Percentiles rank a stretch among this genome's conserved stretches.
phyloP scores from a whole-genome alignment of 2,888 invertebrate genomes.

The Xylophagus ater region DNA sequence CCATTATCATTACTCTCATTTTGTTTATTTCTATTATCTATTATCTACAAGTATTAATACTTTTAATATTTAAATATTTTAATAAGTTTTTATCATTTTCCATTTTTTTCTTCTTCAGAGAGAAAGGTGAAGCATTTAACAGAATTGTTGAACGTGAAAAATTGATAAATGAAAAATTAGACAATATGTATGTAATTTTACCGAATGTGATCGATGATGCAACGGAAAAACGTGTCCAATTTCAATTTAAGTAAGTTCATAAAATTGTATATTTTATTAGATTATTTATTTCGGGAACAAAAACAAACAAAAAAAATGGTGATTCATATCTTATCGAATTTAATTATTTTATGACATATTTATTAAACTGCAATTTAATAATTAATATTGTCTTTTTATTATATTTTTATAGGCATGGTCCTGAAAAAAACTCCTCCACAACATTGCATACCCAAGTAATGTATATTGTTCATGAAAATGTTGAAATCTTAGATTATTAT shows the following conservation, averaged over 20 bases:
- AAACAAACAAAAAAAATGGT: too few relatives aligned
- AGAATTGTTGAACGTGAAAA: conserved; percentile 27
- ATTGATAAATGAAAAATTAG: conserved; percentile 26
- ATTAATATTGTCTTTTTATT: conserved; percentile 4
- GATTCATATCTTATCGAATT: too few relatives aligned
- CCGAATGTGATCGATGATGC: conserved; percentile 60
- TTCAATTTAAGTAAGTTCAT: conserved; percentile 36
- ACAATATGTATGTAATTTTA: conserved; percentile 48
- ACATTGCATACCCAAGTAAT: conserved; percentile 52
- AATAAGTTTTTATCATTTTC: conserved; percentile 1
- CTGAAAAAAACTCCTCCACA: conserved; percentile 37
- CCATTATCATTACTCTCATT: too few relatives aligned
- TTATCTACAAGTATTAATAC: background rate
- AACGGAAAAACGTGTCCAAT: conserved; percentile 50
- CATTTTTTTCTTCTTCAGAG: conserved; percentile 23
- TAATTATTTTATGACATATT: too few relatives aligned
- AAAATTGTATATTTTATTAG: too few relatives aligned
- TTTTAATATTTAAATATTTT: background rate
- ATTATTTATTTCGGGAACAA: too few relatives aligned
- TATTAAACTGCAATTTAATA: too few relatives aligned
- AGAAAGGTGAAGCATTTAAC: conserved; percentile 27
- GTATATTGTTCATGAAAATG: conserved; percentile 59
- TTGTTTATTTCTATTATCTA: background rate
- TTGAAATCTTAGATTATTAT: conserved; percentile 58
- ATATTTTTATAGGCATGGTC: conserved; percentile 31